These are phyloP conservation scores for Acrocyrtus sp. DNA, from an alignment of 2,888 invertebrate genomes.

Conservation along the genomic window DNA sequence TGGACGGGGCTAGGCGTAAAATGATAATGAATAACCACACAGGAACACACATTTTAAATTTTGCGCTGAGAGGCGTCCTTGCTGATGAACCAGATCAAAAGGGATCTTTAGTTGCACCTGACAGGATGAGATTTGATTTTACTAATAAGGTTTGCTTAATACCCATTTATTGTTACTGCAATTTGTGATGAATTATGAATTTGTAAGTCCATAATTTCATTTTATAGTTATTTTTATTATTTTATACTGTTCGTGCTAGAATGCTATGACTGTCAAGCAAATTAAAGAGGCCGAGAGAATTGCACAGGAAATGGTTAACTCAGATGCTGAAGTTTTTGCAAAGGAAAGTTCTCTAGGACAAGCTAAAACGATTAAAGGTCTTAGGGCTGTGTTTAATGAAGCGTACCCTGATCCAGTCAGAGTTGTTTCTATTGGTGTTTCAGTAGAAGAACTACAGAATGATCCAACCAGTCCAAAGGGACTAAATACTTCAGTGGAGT, in stretches of 20 bases:
- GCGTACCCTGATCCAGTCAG: conserved; percentile 68
- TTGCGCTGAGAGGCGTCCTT: conserved; percentile 88
- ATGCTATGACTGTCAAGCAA: conserved; percentile 88
- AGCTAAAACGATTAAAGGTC: conserved; percentile 91
- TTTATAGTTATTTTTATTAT: not conserved
- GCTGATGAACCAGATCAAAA: conserved; percentile 93
- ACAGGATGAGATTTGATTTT: conserved; percentile 97
- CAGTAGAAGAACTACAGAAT: conserved; percentile 87
- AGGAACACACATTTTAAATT: conserved; percentile 97
- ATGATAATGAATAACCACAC: conserved; percentile 99
- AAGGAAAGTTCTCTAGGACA: conserved; percentile 83
- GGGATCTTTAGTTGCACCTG: conserved; percentile 98
- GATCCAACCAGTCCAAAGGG: conserved; percentile 79
- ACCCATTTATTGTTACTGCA: too few species aligned
- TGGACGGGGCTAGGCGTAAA: conserved; percentile 86
- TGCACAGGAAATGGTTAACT: conserved; percentile 79
- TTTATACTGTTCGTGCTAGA: too few species aligned
- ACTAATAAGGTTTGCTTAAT: conserved; percentile 82
- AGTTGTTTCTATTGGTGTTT: conserved; percentile 91
- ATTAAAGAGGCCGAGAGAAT: conserved; percentile 86
- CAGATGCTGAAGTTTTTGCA: conserved; percentile 85
- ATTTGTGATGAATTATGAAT: not conserved
- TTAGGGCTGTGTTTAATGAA: conserved; percentile 92
- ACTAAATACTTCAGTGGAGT: conserved; percentile 92
- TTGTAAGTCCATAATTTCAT: not conserved